Conservation (phyloP, 1,140 invertebrate genomes). For the Atta colombica region DNA sequence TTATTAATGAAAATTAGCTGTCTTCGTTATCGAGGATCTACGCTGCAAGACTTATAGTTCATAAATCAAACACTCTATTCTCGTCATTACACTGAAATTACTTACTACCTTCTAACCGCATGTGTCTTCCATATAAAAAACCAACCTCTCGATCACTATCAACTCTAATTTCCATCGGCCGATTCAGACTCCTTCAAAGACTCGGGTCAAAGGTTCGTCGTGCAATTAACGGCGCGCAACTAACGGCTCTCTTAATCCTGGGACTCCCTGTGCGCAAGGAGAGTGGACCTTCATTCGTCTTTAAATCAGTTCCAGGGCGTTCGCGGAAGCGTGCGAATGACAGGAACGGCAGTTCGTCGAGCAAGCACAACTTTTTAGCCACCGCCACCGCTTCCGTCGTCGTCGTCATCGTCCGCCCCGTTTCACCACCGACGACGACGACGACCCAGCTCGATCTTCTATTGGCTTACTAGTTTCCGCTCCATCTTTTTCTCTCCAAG, state of each 20-base stretch:
- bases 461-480: conserved; percentile 48
- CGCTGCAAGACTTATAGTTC: background rate
- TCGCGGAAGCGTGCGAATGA: conserved; percentile 66
- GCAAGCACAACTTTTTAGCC: conserved; percentile 66
- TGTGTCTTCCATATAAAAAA: conserved; percentile 16
- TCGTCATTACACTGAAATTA: conserved; percentile 8
- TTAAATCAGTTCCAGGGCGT: conserved; percentile 71
- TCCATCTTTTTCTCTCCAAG: conserved; percentile 7
- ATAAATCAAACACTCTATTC: conserved; percentile 25
- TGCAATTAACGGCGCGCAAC: conserved; percentile 43
- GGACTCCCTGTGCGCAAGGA: conserved; percentile 13
- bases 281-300: conserved; percentile 73
- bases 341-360: conserved; percentile 65
- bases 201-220: conserved; percentile 41
- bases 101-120: background rate
- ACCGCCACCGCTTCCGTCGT: background rate
- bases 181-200: background rate
- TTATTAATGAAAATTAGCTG: conserved; percentile 42
- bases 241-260: conserved; percentile 45
- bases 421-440: background rate
- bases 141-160: background rate
- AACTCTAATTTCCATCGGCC: conserved; percentile 37
- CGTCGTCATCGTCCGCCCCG: background rate
- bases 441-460: conserved; percentile 36
- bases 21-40: conserved; percentile 23